Base-by-base conservation (phyloP, 2,888 invertebrate species). In the Nesidiocoris tenuis region DNA sequence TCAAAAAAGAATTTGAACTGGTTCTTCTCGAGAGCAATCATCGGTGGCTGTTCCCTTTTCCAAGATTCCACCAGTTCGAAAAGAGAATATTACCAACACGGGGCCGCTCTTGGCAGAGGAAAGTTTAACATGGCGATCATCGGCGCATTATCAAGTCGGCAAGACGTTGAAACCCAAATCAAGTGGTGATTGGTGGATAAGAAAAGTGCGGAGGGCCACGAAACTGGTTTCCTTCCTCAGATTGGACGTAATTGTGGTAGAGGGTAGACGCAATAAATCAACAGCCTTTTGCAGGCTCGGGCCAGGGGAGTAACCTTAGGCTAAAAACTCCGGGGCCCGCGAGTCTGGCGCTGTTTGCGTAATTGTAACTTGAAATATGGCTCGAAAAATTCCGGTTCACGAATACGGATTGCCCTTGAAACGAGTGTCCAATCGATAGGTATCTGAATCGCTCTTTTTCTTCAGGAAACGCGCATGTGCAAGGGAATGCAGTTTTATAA, bases 351-450 rank as follows among this genome's bases (percentile, higher is more conserved):
- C 70, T 57, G 70, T 70, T 70, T 70, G 70, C 70, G 70, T 70
- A 72, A 72, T 72, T 72, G 72, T 72, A 21, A 61, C 72, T 63
- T 72, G 72, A 72, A 64, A 72, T 63, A 72, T 63, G 63, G 61
- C 63, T 39, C 22, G n/a, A 2, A 61, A n/a, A 24, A 72, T 63
- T 72, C 72, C 72, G 72, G 72, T 63, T 68, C 16, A 21, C 63
- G 39, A 39, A 70, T 22, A 55, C 2, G 24, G 19, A 17, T 63
- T 18, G 39, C 19, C 65, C 17, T 1, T 17, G 39, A 12, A 23
- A 17, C 23, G 63, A 63, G 64, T 64, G 18, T 64, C 39, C 17
- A 65, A 22, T 17, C 21, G 70, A 39, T 39, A n/a, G n/a, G n/a
- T n/a, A 39, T 39, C 39, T 39, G 39, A 39, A 7, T 39, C 3